These are phyloP conservation scores for Athene noctua DNA, from an alignment of 2,113 vertebrate species.

Conservation along the genomic window DNA sequence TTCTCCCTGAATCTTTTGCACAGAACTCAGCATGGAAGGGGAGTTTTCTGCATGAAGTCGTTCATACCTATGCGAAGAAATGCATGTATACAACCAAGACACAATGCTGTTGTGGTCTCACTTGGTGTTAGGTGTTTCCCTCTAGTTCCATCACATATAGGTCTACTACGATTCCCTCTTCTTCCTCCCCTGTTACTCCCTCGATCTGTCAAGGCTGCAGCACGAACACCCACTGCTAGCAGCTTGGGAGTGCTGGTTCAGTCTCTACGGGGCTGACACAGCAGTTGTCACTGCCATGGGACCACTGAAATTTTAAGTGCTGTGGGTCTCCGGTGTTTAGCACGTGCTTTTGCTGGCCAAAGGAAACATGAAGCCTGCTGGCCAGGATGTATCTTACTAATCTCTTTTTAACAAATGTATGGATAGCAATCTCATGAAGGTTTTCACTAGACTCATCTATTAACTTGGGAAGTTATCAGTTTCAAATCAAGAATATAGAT, in stretches of 20 bases:
- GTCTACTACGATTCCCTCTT: not conserved
- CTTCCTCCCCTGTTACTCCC: not conserved
- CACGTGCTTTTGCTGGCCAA: not conserved
- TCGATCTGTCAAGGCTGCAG: not conserved
- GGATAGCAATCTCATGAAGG: not conserved
- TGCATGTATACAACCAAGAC: not conserved
- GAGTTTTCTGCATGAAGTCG: not conserved
- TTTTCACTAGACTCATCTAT: not conserved
- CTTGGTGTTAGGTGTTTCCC: not conserved
- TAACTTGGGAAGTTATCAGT: not conserved
- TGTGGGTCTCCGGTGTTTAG: not conserved
- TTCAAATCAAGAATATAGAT: not conserved
- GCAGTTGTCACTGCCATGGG: not conserved
- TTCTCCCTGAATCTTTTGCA: not conserved
- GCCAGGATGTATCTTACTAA: not conserved
- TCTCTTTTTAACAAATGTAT: not conserved
- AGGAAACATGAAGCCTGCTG: not conserved
- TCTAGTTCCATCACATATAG: not conserved
- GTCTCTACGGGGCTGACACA: not conserved
- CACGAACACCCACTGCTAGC: not conserved
- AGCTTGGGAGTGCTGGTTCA: not conserved
- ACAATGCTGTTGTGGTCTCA: not conserved
- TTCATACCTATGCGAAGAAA: not conserved
- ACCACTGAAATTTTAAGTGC: not conserved
- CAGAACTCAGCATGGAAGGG: not conserved